Evolutionary conservation across 1,140 invertebrate species (phyloP), one percentile per base, ranked within the genome.

Genomic region (Papilio aristodemus): DNA sequence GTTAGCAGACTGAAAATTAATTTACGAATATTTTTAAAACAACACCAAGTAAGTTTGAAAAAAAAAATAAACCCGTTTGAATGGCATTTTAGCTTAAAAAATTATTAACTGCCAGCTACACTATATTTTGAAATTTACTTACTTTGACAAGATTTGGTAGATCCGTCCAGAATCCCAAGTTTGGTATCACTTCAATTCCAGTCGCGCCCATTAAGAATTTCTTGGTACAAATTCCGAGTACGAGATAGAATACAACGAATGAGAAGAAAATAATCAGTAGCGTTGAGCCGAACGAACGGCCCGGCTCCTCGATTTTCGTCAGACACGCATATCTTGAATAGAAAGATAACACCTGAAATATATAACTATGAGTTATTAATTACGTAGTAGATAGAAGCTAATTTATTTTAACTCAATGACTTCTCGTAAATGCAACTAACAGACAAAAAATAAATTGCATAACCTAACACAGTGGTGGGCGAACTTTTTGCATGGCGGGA

Each of bases 151-250:
- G 86, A 77, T 86, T 85, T 17, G 93, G 93, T 41, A 93, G 75
- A 64, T 92, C 92, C 36, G 78, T 84, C 93, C 93, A 94, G 78
- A 94, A 94, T 69, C 83, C 89, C 62, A 93, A 76, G 80, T 94
- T 93, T 1, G 93, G 93, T 72, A 94, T 90, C 36, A 93, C 86
- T 84, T 94, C 93, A 14, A 91, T 70, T 4, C 93, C 93, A 10
- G 92, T 90, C 8, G 93, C 93, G 17, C 93, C 93, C 89, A 93
- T 92, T 11, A 93, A 74, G 78, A 93, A 94, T 80, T 92, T 92
- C 80, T 93, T 92, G 0, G 93, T 90, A 39, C 89, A 85, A 73
- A 87, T 86, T 43, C 93, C 93, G 2, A 91, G 81, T 5, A 90
- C 83, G 17, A 92, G 73, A 66, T 92, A 92, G 67, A 90, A 89